Evolutionary conservation across 2,113 vertebrate genomes (phyloP), one percentile per base, ranked within the genome.

Genomic region (Catharus bicknelli): DNA sequence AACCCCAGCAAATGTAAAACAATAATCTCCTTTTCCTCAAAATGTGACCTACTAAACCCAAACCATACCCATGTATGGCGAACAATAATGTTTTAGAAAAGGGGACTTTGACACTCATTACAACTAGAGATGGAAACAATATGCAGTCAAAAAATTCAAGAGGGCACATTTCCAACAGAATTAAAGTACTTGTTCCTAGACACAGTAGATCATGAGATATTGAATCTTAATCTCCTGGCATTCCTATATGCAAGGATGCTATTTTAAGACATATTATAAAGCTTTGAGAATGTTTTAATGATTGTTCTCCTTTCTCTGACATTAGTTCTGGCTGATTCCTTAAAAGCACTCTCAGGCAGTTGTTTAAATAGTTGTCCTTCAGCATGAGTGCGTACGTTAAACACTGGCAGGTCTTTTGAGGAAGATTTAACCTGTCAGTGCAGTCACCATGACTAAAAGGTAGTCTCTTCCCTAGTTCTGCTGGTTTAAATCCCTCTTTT

Each of bases 111-210:
- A 92, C 70, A 66, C 20, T 94, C 54, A 51, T 79, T 89, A 79
- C 58, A 89, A 9, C 20, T 82, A 30, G 90, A 88, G 83, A 92
- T 92, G 69, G 80, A 92, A 96, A 92, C 68, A 95, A 84, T 82
- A 86, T 48, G 53, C 32, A 88, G 73, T 86, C 64, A 38, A 78
- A 78, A 95, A 86, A 90, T 84, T 88, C 66, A 89, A 73, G 66
- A 89, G 32, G 90, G 93, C 58, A 90, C 63, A 32, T 69, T 93
- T 95, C 93, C 95, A 95, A 47, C 62, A 62, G 42, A 89, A 85
- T 94, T 95, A 90, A 92, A 94, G 84, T 90, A 87, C 78, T 94
- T 93, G 54, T 70, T 95, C 55, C 77, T 92, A 93, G 86, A 89
- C 73, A 70, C 42, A 58, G 81, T 79, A 95, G 92, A 93, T 94